Evolutionary conservation across 2,888 invertebrate species (phyloP), one percentile per base, ranked within the genome.

Genomic region (Adineta ricciae): DNA sequence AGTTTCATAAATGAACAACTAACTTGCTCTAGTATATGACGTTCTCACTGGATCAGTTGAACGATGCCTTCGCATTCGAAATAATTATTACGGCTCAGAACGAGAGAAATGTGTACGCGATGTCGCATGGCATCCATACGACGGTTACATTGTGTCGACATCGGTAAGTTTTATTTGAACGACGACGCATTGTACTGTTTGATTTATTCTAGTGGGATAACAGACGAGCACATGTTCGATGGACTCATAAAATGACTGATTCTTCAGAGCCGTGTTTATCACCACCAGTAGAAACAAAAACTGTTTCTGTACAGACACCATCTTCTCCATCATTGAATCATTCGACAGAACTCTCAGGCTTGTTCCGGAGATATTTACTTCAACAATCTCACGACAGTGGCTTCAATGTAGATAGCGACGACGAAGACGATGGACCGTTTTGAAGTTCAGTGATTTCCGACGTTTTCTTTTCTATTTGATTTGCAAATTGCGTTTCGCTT

Each of bases 41-140:
- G n/a, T 78, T 24, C 78, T 78, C n/a, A 78, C 78, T n/a, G 78
- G 78, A 11, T 8, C 21, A 2, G 8, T 41, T 9, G 36, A 41
- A 41, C 24, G 21, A 41, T 5, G 41, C n/a, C 41, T 78, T 38
- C 38, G 41, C 14, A 24, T 78, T 41, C 7, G 41, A 24, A 8
- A n/a, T 24, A 2, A 41, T 41, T 9, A 1, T 9, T 5, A 9
- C 41, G 78, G 41, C 14, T n/a, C 46, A 8, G 46, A n/a, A 41
- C 38, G 78, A 41, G 91, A 91, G 54, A 92, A 93, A 52, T 94
- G 94, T 89, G 94, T 95, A 3, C 91, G 95, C 84, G 95, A 95
- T 89, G 93, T 94, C 27, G 93, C 93, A 46, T 95, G 95, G 95
- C 95, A 95, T 92, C 95, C 95, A 0, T 92, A 92, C 87, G 92